Conservation (phyloP, 2,888 invertebrate genomes). For the Tanytarsus gracilentus region DNA sequence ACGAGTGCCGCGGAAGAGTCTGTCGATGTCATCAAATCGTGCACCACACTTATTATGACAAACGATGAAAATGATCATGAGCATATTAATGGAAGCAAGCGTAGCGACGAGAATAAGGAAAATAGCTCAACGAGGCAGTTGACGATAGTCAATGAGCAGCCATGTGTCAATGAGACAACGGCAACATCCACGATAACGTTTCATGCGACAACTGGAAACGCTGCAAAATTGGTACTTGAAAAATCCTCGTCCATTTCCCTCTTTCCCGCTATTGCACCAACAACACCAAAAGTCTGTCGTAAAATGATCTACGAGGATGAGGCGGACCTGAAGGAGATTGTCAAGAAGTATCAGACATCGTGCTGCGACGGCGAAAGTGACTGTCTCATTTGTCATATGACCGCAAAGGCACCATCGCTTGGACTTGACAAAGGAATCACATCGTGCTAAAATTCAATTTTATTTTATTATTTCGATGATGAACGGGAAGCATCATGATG, state of each 20-base stretch:
- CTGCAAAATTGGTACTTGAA: constrained; percentile 38
- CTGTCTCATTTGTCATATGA: constrained; percentile 17
- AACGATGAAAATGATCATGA: no score
- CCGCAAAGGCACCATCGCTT: neutral
- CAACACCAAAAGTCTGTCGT: constrained; percentile 57
- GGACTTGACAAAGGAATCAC: constrained; percentile 22
- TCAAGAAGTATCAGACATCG: constrained; percentile 1
- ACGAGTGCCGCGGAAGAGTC: constrained; percentile 32
- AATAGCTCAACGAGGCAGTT: no score
- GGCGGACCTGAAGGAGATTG: constrained; percentile 6
- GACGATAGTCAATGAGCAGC: no score
- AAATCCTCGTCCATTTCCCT: constrained; percentile 41
- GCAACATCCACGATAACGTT: constrained; percentile 30
- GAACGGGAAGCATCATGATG: no score
- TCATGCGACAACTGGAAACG: constrained; percentile 33
- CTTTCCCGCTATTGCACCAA: constrained; percentile 55
- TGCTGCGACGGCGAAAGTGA: constrained; percentile 15
- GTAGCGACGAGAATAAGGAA: no score
- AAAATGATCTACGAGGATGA: constrained; percentile 43
- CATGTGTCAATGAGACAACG: no score
- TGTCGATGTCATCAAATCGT: neutral
- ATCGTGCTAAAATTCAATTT: constrained; percentile 2
- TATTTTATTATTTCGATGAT: no score
- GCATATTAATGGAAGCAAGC: no score
- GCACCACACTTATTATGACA: no score